Percentiles rank a stretch among this genome's conserved stretches.
Evolutionary conservation across 2,113 vertebrate genomes (phyloP).

Genomic region (Condylura cristata): DNA sequence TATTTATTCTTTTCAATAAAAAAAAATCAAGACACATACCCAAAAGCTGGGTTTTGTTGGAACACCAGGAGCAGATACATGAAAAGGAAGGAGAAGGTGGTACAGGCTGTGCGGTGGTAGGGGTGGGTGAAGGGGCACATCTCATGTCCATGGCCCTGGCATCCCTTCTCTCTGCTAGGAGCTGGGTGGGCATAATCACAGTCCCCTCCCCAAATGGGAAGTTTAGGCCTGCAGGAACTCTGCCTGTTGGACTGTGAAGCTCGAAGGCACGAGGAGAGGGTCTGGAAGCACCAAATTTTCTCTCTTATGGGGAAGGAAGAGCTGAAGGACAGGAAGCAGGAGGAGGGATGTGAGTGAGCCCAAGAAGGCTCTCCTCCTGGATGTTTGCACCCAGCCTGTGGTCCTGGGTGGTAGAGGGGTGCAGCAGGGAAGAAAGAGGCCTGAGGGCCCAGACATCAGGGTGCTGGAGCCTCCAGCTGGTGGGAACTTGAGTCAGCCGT

Average conservation of each 20-base stretch:
- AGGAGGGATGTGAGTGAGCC: not conserved
- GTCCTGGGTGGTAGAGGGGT: conserved; percentile 29
- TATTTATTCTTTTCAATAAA: not conserved
- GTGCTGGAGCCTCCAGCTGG: conserved; percentile 13
- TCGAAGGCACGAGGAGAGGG: conserved; percentile 19
- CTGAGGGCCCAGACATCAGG: not conserved
- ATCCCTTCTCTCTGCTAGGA: not conserved
- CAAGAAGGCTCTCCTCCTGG: conserved; percentile 7
- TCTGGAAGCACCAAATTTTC: conserved; percentile 49
- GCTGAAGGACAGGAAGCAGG: not conserved
- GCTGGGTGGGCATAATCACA: not conserved
- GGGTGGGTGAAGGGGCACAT: not conserved
- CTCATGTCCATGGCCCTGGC: not conserved
- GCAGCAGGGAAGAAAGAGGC: conserved; percentile 47
- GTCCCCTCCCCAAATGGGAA: not conserved
- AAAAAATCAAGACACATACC: conserved; percentile 70
- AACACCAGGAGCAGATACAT: conserved; percentile 60
- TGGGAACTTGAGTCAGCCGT: conserved; percentile 33
- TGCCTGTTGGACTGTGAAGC: not conserved
- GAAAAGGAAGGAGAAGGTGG: conserved; percentile 32
- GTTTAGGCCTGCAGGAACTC: conserved; percentile 49
- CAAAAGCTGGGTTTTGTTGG: conserved; percentile 75
- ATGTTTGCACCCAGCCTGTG: not conserved
- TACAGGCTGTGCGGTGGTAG: conserved; percentile 3
- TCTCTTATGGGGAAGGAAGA: not conserved